Conservation (phyloP, 2,888 invertebrate species). For the Listrodromus nycthemerus region DNA sequence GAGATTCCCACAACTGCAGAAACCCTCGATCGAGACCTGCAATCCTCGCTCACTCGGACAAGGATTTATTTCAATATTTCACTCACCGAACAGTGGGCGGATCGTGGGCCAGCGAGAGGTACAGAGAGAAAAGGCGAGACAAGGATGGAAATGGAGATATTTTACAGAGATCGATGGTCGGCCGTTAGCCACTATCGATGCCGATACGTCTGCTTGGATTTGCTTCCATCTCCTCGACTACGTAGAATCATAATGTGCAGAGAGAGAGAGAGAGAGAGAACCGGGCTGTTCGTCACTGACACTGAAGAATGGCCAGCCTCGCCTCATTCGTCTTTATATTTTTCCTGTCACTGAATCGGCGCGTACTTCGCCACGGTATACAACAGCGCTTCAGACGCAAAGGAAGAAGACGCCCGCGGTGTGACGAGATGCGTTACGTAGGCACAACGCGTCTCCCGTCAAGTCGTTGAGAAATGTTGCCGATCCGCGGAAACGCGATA, state of each 20-base stretch:
- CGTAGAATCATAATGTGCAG: constrained; percentile 71
- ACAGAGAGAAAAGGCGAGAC: constrained; percentile 35
- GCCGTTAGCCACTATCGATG: constrained; percentile 53
- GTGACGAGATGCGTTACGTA: constrained; percentile 27
- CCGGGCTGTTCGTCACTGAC: constrained; percentile 51
- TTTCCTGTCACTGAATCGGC: constrained; percentile 57
- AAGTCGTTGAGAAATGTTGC: constrained; percentile 34
- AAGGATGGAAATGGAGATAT: constrained; percentile 52
- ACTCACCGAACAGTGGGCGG: constrained; percentile 17
- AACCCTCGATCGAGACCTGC: constrained; percentile 2
- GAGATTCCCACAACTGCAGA: constrained; percentile 6
- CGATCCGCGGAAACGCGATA: constrained; percentile 43
- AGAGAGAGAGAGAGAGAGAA: constrained; percentile 49
- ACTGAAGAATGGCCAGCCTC: constrained; percentile 62
- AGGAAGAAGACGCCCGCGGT: constrained; percentile 19
- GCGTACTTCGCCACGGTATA: constrained; percentile 20
- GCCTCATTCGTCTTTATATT: constrained; percentile 65
- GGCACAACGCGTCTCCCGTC: constrained; percentile 33
- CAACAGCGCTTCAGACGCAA: not conserved
- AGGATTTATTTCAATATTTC: constrained; percentile 39
- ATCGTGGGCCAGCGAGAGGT: constrained; percentile 15
- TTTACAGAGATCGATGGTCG: constrained; percentile 56
- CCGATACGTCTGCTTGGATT: constrained; percentile 61
- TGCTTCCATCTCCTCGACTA: constrained; percentile 53
- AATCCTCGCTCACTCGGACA: constrained; percentile 8